These are phyloP conservation scores for Reticulitermes lucifugus DNA, from an alignment of 2,888 invertebrate genomes.

Conservation along the genomic window DNA sequence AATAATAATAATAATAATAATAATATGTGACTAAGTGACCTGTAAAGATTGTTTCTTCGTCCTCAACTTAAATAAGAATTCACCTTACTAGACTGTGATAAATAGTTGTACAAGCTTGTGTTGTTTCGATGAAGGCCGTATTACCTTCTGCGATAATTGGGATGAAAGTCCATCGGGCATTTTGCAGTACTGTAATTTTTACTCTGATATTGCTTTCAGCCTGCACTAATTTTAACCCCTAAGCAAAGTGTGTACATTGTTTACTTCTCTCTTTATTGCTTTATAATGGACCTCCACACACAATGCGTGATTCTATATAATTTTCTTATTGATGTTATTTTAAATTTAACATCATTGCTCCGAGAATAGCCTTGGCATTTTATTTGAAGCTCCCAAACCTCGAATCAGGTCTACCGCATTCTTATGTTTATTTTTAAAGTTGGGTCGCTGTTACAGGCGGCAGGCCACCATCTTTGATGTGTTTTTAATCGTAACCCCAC, in stretches of 20 bases:
- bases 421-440: constrained; percentile 29
- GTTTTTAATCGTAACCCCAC: constrained; percentile 30
- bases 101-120: no score
- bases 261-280: background rate
- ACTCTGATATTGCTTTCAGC: background rate
- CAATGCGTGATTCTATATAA: constrained; percentile 3
- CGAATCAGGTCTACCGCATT: background rate
- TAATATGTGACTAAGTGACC: no score
- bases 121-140: no score
- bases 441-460: background rate
- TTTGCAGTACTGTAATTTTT: background rate
- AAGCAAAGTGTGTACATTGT: background rate
- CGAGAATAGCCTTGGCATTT: constrained; percentile 9
- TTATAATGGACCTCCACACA: background rate
- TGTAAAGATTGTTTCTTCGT: no score
- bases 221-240: background rate
- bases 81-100: no score
- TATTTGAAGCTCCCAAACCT: background rate
- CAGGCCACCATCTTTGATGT: constrained; percentile 31
- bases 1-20: no score
- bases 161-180: background rate
- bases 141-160: no score
- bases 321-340: constrained; percentile 7
- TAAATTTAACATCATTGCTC: constrained; percentile 6
- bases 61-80: no score